phyloP scores from a whole-genome alignment of 2,797 vertebrate genomes.

The Chromobotia macracanthus region DNA sequence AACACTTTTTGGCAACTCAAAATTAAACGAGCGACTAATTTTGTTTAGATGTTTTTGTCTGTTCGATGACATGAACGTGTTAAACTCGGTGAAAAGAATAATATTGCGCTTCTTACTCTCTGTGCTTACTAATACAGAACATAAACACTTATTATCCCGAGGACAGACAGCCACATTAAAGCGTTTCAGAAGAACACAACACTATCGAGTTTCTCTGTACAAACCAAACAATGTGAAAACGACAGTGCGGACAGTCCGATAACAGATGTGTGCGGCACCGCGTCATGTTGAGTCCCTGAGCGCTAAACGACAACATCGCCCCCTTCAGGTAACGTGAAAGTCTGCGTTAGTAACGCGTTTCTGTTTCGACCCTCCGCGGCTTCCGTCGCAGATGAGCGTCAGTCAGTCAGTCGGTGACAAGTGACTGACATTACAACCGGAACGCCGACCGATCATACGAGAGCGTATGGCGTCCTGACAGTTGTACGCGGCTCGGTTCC shows the following conservation, averaged over 20 bases:
- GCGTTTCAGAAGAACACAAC: background rate
- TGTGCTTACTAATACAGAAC: background rate
- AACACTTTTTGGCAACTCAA: constrained; percentile 71
- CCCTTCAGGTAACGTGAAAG: background rate
- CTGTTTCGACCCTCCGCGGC: constrained; percentile 58
- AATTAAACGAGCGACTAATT: constrained; percentile 66
- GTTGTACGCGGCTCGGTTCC: constrained; percentile 65
- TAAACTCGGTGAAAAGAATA: constrained; percentile 64
- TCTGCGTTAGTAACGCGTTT: background rate
- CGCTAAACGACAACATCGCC: too few relatives aligned
- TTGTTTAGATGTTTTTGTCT: constrained; percentile 62
- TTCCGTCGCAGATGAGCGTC: constrained; percentile 74
- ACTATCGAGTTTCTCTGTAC: background rate
- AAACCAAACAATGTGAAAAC: background rate
- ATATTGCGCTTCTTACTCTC: constrained; percentile 7
- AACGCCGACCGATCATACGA: constrained; percentile 6
- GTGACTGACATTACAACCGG: too few relatives aligned
- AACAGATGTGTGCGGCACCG: too few relatives aligned
- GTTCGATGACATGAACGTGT: constrained; percentile 54
- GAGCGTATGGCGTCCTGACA: constrained; percentile 68
- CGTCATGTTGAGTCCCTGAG: too few relatives aligned
- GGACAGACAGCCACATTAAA: background rate
- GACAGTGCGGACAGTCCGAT: too few relatives aligned
- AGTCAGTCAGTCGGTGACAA: constrained; percentile 33
- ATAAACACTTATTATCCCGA: background rate